phyloP scores from a whole-genome alignment of 1,140 invertebrate genomes.

The Scaptomyza graminum region DNA sequence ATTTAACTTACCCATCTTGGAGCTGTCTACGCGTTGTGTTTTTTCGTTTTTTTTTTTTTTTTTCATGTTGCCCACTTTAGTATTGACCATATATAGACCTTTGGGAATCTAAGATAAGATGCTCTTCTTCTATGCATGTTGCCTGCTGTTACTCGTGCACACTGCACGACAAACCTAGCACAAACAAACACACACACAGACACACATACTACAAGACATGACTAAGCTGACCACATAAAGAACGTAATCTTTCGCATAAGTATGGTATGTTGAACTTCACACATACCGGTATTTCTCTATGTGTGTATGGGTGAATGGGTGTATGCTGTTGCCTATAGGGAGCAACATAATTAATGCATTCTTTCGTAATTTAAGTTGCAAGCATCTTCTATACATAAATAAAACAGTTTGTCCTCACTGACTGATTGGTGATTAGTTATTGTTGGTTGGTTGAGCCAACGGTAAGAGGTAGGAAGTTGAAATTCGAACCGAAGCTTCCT shows the following conservation, averaged over 20 bases:
- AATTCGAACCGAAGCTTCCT: not conserved
- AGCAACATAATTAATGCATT: constrained; percentile 3
- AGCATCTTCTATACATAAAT: constrained; percentile 2
- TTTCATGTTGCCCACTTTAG: constrained; percentile 53
- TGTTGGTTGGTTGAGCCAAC: not conserved
- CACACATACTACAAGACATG: not conserved
- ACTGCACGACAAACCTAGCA: not conserved
- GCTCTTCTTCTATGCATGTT: constrained; percentile 4
- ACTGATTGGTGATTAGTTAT: not conserved
- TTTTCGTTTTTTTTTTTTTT: too few relatives aligned
- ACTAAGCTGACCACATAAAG: not conserved
- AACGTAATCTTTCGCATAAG: constrained; percentile 8
- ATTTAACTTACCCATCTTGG: constrained; percentile 76
- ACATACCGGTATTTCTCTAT: not conserved
- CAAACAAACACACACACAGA: not conserved
- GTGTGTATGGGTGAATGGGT: not conserved
- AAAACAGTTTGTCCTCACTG: constrained; percentile 1
- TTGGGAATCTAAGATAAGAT: constrained; percentile 69
- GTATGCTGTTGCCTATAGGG: not conserved
- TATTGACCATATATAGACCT: constrained; percentile 61
- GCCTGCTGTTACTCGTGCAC: constrained; percentile 8
- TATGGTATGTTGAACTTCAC: constrained; percentile 15
- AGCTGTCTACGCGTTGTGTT: constrained; percentile 67
- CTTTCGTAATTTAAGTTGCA: constrained; percentile 2
- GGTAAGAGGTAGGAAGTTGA: not conserved